phyloP scores from a whole-genome alignment of 1,140 invertebrate species.

The Magallana ariakensis region DNA sequence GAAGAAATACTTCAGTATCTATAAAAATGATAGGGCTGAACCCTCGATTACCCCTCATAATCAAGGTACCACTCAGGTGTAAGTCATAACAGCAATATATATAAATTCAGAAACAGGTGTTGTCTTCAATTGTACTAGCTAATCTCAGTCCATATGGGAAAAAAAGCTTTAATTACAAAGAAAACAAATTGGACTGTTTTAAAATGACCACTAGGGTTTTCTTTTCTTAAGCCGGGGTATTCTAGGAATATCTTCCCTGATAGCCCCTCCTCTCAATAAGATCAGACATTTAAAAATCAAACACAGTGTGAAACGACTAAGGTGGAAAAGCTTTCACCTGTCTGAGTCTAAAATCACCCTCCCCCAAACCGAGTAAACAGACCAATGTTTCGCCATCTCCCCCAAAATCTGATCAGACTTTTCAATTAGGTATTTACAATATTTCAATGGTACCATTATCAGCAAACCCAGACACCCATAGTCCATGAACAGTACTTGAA shows the following conservation, averaged over 20 bases:
- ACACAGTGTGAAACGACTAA: not conserved
- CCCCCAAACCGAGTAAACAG: not conserved
- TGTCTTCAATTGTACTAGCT: not conserved
- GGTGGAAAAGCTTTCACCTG: constrained; percentile 14
- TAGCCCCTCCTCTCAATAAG: not conserved
- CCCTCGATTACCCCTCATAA: constrained; percentile 8
- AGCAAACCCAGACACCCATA: not conserved
- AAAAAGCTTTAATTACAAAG: not conserved
- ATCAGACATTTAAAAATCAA: constrained; percentile 11
- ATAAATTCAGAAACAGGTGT: constrained; percentile 3
- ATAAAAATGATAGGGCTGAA: constrained; percentile 24
- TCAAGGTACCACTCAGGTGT: constrained; percentile 22
- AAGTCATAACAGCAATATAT: constrained; percentile 15
- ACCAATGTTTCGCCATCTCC: not conserved
- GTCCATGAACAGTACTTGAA: constrained; percentile 4
- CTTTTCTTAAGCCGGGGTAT: not conserved
- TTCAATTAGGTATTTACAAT: not conserved
- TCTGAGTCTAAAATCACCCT: not conserved
- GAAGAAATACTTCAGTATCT: constrained; percentile 35
- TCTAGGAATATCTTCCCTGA: not conserved
- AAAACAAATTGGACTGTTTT: not conserved
- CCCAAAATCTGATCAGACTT: not conserved
- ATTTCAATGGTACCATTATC: not conserved
- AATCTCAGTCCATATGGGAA: not conserved
- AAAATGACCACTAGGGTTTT: not conserved